Evolutionary conservation across 2,888 invertebrate genomes (phyloP).

Genomic region (Ochlodes sylvanus): DNA sequence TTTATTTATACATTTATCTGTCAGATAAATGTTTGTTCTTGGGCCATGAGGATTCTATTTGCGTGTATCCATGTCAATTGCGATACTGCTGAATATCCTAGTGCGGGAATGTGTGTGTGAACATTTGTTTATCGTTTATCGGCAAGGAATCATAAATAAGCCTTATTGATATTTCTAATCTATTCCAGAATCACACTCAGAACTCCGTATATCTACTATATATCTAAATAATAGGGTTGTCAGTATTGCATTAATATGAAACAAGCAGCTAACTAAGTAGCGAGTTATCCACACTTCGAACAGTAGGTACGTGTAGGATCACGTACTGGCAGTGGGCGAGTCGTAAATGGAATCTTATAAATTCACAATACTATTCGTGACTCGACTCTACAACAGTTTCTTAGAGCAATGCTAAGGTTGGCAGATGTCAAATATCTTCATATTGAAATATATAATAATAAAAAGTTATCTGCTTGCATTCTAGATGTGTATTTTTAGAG

Average conservation of each 20-base stretch:
- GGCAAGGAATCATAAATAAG: no score
- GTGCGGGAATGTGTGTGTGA: no score
- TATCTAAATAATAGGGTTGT: not conserved
- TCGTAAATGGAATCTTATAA: slow-evolving; percentile 47
- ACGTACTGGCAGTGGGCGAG: slow-evolving; percentile 42
- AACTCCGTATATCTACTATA: not conserved
- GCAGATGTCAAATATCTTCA: not conserved
- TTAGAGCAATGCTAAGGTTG: slow-evolving; percentile 19
- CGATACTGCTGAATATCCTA: no score
- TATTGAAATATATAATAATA: not conserved
- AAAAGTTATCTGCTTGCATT: no score
- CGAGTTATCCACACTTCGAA: slow-evolving; percentile 9
- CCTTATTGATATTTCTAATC: not conserved
- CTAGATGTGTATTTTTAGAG: no score
- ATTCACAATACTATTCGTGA: slow-evolving; percentile 52
- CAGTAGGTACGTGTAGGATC: slow-evolving; percentile 29
- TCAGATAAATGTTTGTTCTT: no score
- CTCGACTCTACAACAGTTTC: slow-evolving; percentile 44
- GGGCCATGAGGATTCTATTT: no score
- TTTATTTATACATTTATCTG: no score
- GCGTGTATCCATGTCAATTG: no score
- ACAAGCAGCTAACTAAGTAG: not conserved
- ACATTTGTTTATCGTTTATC: no score
- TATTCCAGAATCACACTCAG: not conserved
- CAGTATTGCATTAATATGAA: slow-evolving; percentile 3